Base-by-base conservation (phyloP, 2,888 invertebrate genomes). In the Drosophila eohydei region DNA sequence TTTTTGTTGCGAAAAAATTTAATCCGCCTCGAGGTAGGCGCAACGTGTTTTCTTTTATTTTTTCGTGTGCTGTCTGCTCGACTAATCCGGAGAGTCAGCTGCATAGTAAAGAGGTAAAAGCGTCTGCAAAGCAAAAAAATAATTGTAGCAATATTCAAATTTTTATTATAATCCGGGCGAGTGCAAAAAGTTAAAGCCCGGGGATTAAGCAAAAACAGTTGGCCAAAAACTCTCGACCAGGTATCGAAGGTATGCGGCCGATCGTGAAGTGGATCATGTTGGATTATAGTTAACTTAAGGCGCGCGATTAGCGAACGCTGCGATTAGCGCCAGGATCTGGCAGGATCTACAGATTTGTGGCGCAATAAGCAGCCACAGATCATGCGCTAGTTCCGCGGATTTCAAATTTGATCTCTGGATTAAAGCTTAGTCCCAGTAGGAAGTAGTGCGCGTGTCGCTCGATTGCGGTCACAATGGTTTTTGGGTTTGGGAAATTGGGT, bases 271-370 rank as follows among this genome's bases (percentile, higher is more conserved):
- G 83, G 88, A 88, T 85, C 71, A 80, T 50, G 55, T 61, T 58
- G 84, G 88, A 88, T 85, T 85, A 85, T 83, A 88, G 86, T 88
- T 85, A 88, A 71, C 88, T 85, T 76, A 88, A 84, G 78, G 54
- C 76, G 73, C 46, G 70, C 71, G 86, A 85, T 74, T 79, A 79
- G 71, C 81, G 88, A 57, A 36, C 32, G 36, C 57, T 48, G 70
- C 71, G 86, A 85, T 74, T 79, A 79, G 71, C 83, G 88, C 81
- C 71, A 65, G 76, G 81, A 84, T 72, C 71, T 43, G 44, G 41
- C 66, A 62, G 75, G 78, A 85, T 73, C 71, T 46, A 41, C 55
- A 55, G 62, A 59, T 65, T 41, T 65, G 80, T 86, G 89, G 83
- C 75, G 88, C 83, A 88, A 88, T 50, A 59, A 69, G 63, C 70